Base-by-base conservation (phyloP, 2,113 vertebrate genomes). In the Takifugu flavidus region DNA sequence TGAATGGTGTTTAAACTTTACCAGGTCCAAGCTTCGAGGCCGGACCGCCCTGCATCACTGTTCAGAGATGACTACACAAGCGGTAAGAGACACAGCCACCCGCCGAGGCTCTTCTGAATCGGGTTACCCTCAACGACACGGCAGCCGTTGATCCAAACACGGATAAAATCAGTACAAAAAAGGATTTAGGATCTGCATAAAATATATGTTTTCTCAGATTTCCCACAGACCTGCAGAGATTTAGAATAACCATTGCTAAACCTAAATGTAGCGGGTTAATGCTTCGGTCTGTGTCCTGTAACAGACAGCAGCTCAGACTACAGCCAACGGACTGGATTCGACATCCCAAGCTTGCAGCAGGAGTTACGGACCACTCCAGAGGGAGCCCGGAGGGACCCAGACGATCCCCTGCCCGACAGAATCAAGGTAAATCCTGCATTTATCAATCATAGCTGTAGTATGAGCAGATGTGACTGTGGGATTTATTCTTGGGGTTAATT, bases 271-370 rank as follows among this genome's bases (percentile, higher is more conserved):
- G 6, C 34, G 4, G 0, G 4, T 25, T 20, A 2, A n/a, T 15
- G 8, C 3, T 55, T 12, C 5, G 5, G 4, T 15, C 26, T 20
- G 20, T 10, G 53, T 53, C 2, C 12, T 50, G 26, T 25, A 43
- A 55, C 88, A 97, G 95, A 95, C 82, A 94, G 94, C 79, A 88
- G 93, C 77, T 97, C 94, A 65, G 95, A 97, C 74, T 95, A 94
- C 93, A 93, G 93, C 78, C 94, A 95, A 78, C 89, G 93, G 79
- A 89, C 90, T 15, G 93, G 87, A 57, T 90, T 84, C 65, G 83
- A 90, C 45, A 67, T 79, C 13, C 73, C 79, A 0, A 78, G 82
- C 77, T 86, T 91, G 65, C 93, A 87, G 70, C 94, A 93, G 25
- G 92, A 92, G 77, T 90, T 91, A 5, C 92, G 95, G 65, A 87